Evolutionary conservation across 2,797 vertebrate species (phyloP), one percentile per base, ranked within the genome.

Genomic region (Tympanoctomys barrerae): DNA sequence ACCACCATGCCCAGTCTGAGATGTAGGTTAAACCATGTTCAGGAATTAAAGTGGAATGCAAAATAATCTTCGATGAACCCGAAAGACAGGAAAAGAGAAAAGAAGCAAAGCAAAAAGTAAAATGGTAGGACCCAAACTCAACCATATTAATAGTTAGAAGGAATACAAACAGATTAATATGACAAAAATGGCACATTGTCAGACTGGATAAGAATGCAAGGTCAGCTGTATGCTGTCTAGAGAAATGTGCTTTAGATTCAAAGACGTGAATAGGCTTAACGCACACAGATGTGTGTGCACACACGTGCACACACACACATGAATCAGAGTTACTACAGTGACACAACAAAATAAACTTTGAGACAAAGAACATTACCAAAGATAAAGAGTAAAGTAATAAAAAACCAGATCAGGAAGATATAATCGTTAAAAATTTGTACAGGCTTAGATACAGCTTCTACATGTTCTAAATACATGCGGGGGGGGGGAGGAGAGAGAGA

Each of bases 1-100:
- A 42, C 42, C 42, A 42, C 42, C 42, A 42, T 6, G 42, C 42
- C 42, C 42, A 42, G 42, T 42, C 42, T 42, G 77, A 7, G 64
- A 16, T 26, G 11, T n/a, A 31, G 8, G 24, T 87, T 80, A 84
- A 49, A 42, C 18, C 24, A 28, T 73, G 28, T 42, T 26, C 26
- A 52, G n/a, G 52, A 57, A 61, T 75, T 59, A 93, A 93, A 93
- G 42, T 84, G 75, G 54, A 84, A 71, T 14, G 54, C 7, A 62
- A 46, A 49, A 78, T 59, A 33, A 7, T n/a, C 61, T 95, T 52
- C 33, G n/a, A 42, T 92, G 36, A 73, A 85, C 24, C 19, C 36
- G 26, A 77, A 93, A 87, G 57, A 21, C 46, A 87, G 71, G 61
- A 90, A 87, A 84, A 61, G 71, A 64, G 18, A 81, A 80, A 81